Base-by-base conservation (phyloP, 2,797 vertebrate genomes). In the Acipenser transmontanus region DNA sequence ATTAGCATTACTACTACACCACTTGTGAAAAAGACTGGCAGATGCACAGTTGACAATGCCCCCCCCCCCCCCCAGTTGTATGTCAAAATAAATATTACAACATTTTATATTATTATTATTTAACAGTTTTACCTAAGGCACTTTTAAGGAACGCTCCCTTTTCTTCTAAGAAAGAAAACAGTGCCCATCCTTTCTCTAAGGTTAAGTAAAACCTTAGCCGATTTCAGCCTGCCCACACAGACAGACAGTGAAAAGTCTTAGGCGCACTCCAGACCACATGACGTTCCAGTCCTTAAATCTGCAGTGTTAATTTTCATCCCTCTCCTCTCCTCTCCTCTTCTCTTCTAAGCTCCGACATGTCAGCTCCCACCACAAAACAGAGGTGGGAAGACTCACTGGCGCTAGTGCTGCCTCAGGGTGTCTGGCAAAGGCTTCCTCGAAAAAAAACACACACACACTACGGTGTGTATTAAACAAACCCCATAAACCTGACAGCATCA, bases 381-480 rank as follows among this genome's bases (percentile, higher is more conserved):
- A 92, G 91, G 91, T 92, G 91, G 91, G 88, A 91, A 91, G 91
- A 92, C 91, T 91, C 80, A 77, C 87, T 91, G 91, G 91, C 91
- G 91, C 91, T 92, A 85, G 85, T 74, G 85, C 87, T 88, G 89
- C 91, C 89, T 91, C 87, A 86, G 91, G 91, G 87, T 90, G 91
- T 92, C 91, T 92, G 89, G 89, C 88, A 85, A 88, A 90, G 89
- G 87, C 90, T 86, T 89, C 87, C 85, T 90, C 85, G 87, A 91
- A 90, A 91, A 85, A 90, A 86, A 87, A 79, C 80, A 73, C 76
- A 81, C 81, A 78, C 81, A 81, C 74, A 64, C 67, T 59, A 72
- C 67, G n/a, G 69, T 72, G 70, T 69, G 66, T 68, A 77, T 80
- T 78, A 76, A 77, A 79, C 66, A 67, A 69, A 64, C 68, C 77